Evolutionary conservation across 2,797 vertebrate genomes (phyloP).

Genomic region (Epinephelus malabaricus): DNA sequence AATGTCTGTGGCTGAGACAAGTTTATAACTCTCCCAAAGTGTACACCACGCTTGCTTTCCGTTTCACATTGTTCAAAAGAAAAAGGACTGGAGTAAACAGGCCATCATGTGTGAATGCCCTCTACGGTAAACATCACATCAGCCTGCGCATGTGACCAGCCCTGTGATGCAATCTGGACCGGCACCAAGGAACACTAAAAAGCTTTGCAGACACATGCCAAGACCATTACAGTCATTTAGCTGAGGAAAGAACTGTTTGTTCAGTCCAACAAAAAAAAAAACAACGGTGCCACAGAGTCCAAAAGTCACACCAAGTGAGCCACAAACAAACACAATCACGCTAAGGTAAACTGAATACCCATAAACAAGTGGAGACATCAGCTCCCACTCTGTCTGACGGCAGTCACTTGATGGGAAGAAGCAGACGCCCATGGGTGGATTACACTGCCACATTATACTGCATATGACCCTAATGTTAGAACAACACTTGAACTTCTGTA

Average conservation of each 20-base stretch:
- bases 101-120: constrained; percentile 60
- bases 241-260: constrained; percentile 82
- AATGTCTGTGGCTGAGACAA: constrained; percentile 1
- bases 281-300: constrained; percentile 77
- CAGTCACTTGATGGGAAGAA: constrained; percentile 16
- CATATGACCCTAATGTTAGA: constrained; percentile 23
- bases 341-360: constrained; percentile 56
- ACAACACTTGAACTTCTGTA: constrained; percentile 43
- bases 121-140: constrained; percentile 78
- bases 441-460: constrained; percentile 17
- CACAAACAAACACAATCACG: constrained; percentile 73
- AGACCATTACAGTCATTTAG: constrained; percentile 80
- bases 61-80: constrained; percentile 42
- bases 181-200: constrained; percentile 82
- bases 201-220: constrained; percentile 79
- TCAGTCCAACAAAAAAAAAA: constrained; percentile 80
- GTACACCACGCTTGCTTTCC: not conserved
- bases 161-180: constrained; percentile 87
- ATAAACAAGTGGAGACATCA: constrained; percentile 67
- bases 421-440: constrained; percentile 41
- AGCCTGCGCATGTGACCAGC: constrained; percentile 73
- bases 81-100: constrained; percentile 52
- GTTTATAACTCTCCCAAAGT: not conserved
- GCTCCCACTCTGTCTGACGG: constrained; percentile 61
- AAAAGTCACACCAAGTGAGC: constrained; percentile 70